Base-by-base conservation (phyloP, 2,113 vertebrate genomes). In the Myotis lucifugus region DNA sequence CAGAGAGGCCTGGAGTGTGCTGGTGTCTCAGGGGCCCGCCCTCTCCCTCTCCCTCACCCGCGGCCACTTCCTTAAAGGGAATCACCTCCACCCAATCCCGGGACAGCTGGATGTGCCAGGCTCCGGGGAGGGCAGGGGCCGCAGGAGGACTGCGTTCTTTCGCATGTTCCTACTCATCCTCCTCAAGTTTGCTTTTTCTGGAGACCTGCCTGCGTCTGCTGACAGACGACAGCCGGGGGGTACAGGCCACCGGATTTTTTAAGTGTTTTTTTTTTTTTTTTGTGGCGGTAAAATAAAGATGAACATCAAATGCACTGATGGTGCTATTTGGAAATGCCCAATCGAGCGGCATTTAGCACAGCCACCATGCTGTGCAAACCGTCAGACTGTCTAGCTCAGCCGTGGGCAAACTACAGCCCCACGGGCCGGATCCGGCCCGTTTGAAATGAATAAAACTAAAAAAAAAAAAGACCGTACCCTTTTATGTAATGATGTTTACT, bases 81-180 rank as follows among this genome's bases (percentile, higher is more conserved):
- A 42, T 29, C 32, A 8, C 85, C 50, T 25, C 8, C 1, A 0
- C 32, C 70, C 29, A 5, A 6, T 13, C 48, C 73, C 52, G 3
- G 25, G 32, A 23, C 1, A 13, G 78, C 19, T 0, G 25, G 32
- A 0, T 2, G n/a, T 0, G n/a, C 46, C 50, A 10, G 1, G 3
- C 61, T 21, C 2, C 10, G 27, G 2, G 64, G 69, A 34, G 3
- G 74, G 66, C 34, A n/a, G 37, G 56, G 88, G 54, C 1, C 40
- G 19, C 73, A 50, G 14, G 0, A 0, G 14, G 0, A 0, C 8
- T 12, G 40, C 1, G 1, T 9, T 32, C 72, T 18, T 52, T 8
- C 1, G 11, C 54, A 2, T 0, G n/a, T 4, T 15, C 8, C 0
- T 1, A 17, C 8, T 2, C 76, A 48, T 27, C 56, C 67, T 52